Conservation (phyloP, 2,888 invertebrate species). For the Ochropleura plecta region DNA sequence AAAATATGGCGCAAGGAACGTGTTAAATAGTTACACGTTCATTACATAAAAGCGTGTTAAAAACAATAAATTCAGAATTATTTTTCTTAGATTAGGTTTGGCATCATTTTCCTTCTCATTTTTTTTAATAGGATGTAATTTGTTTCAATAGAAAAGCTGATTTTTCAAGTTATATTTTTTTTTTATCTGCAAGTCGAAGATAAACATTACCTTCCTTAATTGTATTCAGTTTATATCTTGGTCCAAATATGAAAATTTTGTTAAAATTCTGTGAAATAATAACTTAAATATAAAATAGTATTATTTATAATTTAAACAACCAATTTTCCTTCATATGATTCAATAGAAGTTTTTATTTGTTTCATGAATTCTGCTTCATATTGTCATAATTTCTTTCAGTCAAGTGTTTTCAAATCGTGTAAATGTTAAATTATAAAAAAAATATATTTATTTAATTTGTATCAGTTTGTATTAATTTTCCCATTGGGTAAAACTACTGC, state of each 20-base stretch:
- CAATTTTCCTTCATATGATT: not conserved
- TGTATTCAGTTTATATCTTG: not conserved
- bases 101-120: not conserved
- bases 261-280: not conserved
- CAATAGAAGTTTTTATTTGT: not conserved
- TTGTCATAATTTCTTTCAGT: not conserved
- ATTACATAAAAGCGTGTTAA: too few species aligned
- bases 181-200: not conserved
- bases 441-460: slow-evolving; percentile 38
- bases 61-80: too few species aligned
- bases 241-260: not conserved
- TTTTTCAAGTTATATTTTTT: not conserved
- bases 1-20: too few species aligned
- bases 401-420: not conserved
- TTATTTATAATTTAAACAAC: slow-evolving; percentile 11
- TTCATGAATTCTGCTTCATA: not conserved
- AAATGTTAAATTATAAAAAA: slow-evolving; percentile 21
- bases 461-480: slow-evolving; percentile 13
- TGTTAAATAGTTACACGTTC: too few species aligned
- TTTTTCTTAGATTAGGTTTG: too few species aligned
- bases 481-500: too few species aligned
- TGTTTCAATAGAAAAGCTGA: not conserved
- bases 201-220: not conserved
- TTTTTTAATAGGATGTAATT: not conserved
- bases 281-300: not conserved